Base-by-base conservation (phyloP, 1,140 invertebrate genomes). In the Lordiphosa clarofinis region DNA sequence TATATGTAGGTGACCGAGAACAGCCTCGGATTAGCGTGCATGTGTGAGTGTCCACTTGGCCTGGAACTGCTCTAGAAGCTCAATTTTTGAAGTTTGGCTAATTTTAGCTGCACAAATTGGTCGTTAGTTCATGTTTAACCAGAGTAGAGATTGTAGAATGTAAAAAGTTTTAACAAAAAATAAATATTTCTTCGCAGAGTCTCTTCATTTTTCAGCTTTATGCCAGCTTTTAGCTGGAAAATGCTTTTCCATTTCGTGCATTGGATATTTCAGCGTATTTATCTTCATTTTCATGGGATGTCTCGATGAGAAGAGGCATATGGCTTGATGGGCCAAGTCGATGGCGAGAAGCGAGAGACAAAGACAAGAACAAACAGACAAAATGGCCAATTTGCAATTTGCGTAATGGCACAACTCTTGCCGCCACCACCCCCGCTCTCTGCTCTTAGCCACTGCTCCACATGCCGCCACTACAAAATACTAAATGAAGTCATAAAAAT, bases 401-500 rank as follows among this genome's bases (percentile, higher is more conserved):
- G 59, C 65, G 71, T 70, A 74, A 75, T 75, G 71, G 55, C 70
- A 50, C 39, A 58, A 53, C 56, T 68, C 66, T 54, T 54, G 31
- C 40, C 33, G 13, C 19, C 47, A 48, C 31, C 12, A 48, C 24
- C 10, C 11, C 31, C 38, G 8, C 6, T 10, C 5, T 37, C 8
- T 5, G 11, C 21, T 2, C 5, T 13, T 19, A n/a, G 24, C 15
- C 2, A 1, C 13, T 35, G 38, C 28, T 48, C 54, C 50, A 11
- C 24, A 39, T 24, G 47, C 54, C 50, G 11, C 24, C 31, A 33
- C 58, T 57, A 37, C 24, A 31, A 64, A 47, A 58, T 47, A 63
- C 66, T 63, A 67, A 78, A 78, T 78, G 56, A 78, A 78, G 73
- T 68, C 73, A 78, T 78, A 78, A 78, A 78, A 72, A 54, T 72